phyloP scores from a whole-genome alignment of 2,888 invertebrate species.

The Willowsia nigromaculata region DNA sequence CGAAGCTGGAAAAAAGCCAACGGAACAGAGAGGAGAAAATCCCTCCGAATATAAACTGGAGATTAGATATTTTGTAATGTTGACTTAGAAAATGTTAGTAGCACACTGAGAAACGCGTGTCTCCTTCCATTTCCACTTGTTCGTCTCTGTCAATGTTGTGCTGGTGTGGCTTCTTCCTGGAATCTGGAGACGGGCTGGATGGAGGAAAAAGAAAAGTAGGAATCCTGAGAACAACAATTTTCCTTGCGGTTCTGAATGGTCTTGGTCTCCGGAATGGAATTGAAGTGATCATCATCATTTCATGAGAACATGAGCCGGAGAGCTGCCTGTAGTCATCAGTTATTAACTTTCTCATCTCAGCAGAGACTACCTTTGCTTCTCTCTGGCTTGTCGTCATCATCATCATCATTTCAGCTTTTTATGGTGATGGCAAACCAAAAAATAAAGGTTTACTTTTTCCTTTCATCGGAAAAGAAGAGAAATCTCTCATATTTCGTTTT shows the following conservation, averaged over 20 bases:
- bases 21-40: background rate
- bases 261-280: slow-evolving; percentile 12
- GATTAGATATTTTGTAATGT: background rate
- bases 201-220: too few relatives aligned
- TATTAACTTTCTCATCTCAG: slow-evolving; percentile 43
- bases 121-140: background rate
- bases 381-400: too few relatives aligned
- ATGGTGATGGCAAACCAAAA: background rate
- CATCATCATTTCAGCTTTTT: slow-evolving; percentile 12
- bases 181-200: background rate
- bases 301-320: background rate
- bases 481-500: slow-evolving; percentile 7
- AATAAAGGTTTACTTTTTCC: background rate
- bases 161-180: background rate
- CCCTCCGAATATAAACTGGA: background rate
- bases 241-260: background rate
- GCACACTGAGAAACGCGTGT: too few relatives aligned
- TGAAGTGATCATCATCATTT: background rate
- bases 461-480: background rate
- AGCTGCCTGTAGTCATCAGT: background rate
- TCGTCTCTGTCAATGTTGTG: background rate
- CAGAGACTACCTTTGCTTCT: too few relatives aligned
- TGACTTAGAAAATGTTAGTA: slow-evolving; percentile 25
- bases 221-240: background rate
- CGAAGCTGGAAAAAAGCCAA: slow-evolving; percentile 33